Conservation (phyloP, 2,113 vertebrate species). For the Halcyon senegalensis region DNA sequence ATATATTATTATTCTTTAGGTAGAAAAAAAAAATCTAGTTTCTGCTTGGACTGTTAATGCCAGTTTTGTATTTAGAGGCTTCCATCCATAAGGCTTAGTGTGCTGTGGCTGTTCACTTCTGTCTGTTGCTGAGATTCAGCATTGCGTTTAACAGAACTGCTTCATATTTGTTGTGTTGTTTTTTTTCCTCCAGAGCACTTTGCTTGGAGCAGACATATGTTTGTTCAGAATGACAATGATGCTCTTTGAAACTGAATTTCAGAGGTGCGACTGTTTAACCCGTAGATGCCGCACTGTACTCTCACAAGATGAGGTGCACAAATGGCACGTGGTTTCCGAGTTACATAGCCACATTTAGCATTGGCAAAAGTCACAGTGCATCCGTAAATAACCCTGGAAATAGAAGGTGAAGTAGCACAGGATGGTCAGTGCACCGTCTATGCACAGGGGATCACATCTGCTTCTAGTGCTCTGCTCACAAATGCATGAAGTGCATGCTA, state of each 20-base stretch:
- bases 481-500: constrained; percentile 59
- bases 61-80: constrained; percentile 10
- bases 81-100: not conserved
- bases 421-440: not conserved
- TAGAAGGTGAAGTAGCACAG: not conserved
- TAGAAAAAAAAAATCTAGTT: not conserved
- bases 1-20: not conserved
- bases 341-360: not conserved
- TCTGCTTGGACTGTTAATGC: not conserved
- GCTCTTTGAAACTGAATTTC: constrained; percentile 57
- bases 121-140: not conserved
- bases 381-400: not conserved
- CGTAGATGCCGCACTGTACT: not conserved
- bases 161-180: constrained; percentile 40
- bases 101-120: constrained; percentile 10
- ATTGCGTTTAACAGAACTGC: constrained; percentile 31
- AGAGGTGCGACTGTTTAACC: constrained; percentile 52
- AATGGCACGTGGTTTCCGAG: not conserved
- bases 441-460: not conserved
- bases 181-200: constrained; percentile 51
- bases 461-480: constrained; percentile 33
- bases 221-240: constrained; percentile 65
- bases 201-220: constrained; percentile 65
- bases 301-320: not conserved
- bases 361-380: not conserved